Conservation (phyloP, 2,113 vertebrate genomes). For the Hydropotes inermis region DNA sequence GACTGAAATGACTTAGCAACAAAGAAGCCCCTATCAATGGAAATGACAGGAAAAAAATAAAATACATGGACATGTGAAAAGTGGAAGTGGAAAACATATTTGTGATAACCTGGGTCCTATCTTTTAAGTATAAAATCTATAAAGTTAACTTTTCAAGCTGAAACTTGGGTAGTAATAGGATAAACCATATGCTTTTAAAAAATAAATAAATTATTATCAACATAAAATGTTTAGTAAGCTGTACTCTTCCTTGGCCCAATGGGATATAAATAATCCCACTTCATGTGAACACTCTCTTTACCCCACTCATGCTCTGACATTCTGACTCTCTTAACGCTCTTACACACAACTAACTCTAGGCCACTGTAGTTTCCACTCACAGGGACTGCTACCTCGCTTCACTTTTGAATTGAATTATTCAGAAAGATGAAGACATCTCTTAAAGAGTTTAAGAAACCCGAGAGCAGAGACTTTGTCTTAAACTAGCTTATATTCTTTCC, state of each 20-base stretch:
- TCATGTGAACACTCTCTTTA: background rate
- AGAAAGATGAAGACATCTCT: background rate
- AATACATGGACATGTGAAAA: background rate
- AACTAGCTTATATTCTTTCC: background rate
- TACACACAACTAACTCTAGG: background rate
- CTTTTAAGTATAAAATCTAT: background rate
- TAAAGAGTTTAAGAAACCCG: constrained; percentile 4
- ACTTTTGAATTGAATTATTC: background rate
- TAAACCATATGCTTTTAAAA: background rate
- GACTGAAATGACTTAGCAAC: background rate
- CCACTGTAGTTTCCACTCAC: background rate
- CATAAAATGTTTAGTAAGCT: background rate
- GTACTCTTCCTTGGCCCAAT: background rate
- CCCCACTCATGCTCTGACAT: background rate
- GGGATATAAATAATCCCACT: background rate
- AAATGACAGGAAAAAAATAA: background rate
- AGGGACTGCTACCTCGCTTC: background rate
- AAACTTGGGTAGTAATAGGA: background rate
- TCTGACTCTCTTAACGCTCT: background rate
- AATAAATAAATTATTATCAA: background rate
- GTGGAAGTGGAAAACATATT: background rate
- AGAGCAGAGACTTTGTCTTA: background rate
- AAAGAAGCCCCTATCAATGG: background rate
- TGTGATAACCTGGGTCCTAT: background rate
- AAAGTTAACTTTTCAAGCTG: background rate